These are phyloP conservation scores for Bergia puertoricense DNA, from an alignment of 92 coral and sea anemone genomes.

Conservation along the genomic window DNA sequence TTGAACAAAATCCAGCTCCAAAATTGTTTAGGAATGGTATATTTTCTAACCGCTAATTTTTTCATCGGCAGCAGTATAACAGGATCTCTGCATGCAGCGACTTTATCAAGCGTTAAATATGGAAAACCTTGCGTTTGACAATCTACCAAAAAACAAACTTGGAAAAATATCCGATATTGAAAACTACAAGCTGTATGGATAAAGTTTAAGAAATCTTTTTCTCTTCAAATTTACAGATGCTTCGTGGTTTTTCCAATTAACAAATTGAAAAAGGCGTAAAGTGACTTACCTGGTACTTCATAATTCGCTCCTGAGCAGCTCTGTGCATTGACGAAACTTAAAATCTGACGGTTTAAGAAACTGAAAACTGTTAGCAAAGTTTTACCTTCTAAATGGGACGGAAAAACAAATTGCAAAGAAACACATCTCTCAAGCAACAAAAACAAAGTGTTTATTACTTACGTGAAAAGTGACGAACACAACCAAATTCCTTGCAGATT, in stretches of 20 bases:
- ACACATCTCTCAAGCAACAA: not conserved
- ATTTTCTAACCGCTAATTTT: not conserved
- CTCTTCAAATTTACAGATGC: not conserved
- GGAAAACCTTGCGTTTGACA: not conserved
- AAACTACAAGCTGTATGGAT: not conserved
- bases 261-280: not conserved
- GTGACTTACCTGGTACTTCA: constrained; percentile 15
- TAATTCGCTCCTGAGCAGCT: constrained; percentile 3
- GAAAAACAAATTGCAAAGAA: not conserved
- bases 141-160: not conserved
- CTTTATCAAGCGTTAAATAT: not conserved
- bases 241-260: not conserved
- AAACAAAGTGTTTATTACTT: not conserved
- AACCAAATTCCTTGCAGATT: not conserved
- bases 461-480: not conserved
- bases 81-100: not conserved
- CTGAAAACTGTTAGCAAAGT: not conserved
- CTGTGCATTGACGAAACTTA: not conserved
- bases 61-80: not conserved
- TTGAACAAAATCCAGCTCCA: not conserved
- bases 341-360: not conserved
- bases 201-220: not conserved
- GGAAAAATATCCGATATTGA: not conserved
- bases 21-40: not conserved
- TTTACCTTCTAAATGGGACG: not conserved